Percentiles rank a stretch among this genome's conserved stretches.
These are phyloP conservation scores for Hermaeophaga mercurialis DNA, from an alignment of 2,888 invertebrate species.

Conservation along the genomic window DNA sequence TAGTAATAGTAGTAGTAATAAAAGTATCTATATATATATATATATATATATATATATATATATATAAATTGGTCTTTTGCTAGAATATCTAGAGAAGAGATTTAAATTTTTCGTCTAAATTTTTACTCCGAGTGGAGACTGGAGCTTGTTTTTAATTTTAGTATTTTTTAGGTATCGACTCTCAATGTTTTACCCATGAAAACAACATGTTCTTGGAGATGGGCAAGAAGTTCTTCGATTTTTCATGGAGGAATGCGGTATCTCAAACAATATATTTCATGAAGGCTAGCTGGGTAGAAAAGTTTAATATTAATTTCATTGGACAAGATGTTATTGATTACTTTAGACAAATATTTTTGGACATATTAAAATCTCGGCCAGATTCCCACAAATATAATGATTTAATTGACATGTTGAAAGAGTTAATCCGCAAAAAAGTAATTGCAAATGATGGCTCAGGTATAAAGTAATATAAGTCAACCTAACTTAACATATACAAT, in stretches of 20 bases:
- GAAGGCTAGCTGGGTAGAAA: slow-evolving; percentile 39
- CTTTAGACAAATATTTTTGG: slow-evolving; percentile 46
- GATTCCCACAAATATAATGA: slow-evolving; percentile 56
- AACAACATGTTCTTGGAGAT: slow-evolving; percentile 52
- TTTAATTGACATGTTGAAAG: slow-evolving; percentile 59
- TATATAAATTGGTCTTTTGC: no score
- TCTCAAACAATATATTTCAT: slow-evolving; percentile 44
- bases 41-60: no score
- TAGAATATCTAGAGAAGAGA: no score
- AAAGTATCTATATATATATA: no score
- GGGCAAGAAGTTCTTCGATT: slow-evolving; percentile 49
- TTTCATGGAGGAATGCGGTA: slow-evolving; percentile 43
- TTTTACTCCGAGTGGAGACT: no score
- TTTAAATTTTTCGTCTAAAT: no score
- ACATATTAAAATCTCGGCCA: slow-evolving; percentile 39
- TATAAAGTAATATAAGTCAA: slow-evolving; percentile 8
- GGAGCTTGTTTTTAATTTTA: no score
- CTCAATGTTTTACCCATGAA: slow-evolving; percentile 51
- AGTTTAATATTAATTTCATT: slow-evolving; percentile 44
- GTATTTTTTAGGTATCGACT: slow-evolving; percentile 50
- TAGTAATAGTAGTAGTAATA: no score
- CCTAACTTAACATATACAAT: no score
- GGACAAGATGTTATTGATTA: slow-evolving; percentile 42
- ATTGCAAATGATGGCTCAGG: slow-evolving; percentile 16
- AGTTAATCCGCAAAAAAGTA: slow-evolving; percentile 20